These are phyloP conservation scores for Teleopsis dalmanni DNA, from an alignment of 1,140 invertebrate genomes.

Conservation along the genomic window DNA sequence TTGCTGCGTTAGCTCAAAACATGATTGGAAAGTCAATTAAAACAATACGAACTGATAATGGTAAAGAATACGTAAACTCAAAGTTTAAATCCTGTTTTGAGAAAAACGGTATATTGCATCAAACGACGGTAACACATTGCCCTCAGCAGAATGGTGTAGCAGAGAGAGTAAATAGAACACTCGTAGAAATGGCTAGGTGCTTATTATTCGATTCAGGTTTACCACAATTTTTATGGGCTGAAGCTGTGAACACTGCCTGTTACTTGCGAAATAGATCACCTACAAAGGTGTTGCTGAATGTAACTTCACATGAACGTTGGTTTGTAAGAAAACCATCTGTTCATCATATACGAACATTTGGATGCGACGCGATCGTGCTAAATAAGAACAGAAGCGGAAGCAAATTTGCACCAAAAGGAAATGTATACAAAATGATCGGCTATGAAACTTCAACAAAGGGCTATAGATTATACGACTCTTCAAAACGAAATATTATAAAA, in stretches of 20 bases:
- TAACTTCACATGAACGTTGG: constrained; percentile 9
- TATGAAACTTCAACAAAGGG: too few species aligned
- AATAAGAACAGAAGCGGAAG: too few species aligned
- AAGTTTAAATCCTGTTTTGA: constrained; percentile 21
- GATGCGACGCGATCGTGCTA: constrained; percentile 26
- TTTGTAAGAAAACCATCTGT: constrained; percentile 24
- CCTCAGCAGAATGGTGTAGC: constrained; percentile 38
- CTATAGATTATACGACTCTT: too few species aligned
- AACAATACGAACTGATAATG: constrained; percentile 38
- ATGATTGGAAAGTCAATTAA: constrained; percentile 31
- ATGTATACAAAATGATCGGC: too few species aligned
- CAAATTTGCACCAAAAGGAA: too few species aligned
- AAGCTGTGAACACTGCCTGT: constrained; percentile 40
- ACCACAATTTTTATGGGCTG: constrained; percentile 43
- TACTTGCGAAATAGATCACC: constrained; percentile 14
- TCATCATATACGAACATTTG: constrained; percentile 32
- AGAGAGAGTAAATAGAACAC: constrained; percentile 26
- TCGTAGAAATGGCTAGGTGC: constrained; percentile 17
- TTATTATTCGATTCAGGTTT: constrained; percentile 32
- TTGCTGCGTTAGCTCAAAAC: constrained; percentile 13
- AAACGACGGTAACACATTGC: background rate
- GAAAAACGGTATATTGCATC: too few species aligned
- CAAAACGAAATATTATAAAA: too few species aligned
- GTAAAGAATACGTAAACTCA: constrained; percentile 35
- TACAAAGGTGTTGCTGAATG: constrained; percentile 2